Conservation (phyloP, 1,140 invertebrate genomes). For the Lordiphosa stackelbergi region DNA sequence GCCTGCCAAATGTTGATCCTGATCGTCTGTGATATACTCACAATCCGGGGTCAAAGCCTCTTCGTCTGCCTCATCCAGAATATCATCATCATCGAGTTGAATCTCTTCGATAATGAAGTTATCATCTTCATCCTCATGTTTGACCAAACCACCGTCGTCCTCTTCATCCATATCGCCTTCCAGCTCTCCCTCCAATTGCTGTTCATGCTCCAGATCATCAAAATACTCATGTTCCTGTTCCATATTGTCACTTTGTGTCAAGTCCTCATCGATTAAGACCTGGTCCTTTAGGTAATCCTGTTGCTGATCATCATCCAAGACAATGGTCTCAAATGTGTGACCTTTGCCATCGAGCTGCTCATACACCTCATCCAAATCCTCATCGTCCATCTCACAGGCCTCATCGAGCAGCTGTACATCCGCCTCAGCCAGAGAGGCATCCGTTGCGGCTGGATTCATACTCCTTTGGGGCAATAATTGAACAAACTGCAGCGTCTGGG, state of each 20-base stretch:
- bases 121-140: constrained; percentile 54
- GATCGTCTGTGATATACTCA: constrained; percentile 60
- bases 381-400: constrained; percentile 56
- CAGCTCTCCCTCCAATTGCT: constrained; percentile 34
- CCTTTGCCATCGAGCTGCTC: constrained; percentile 54
- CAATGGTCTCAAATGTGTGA: constrained; percentile 67
- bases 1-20: constrained; percentile 46
- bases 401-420: constrained; percentile 64
- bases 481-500: constrained; percentile 67
- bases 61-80: constrained; percentile 57
- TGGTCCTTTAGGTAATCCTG: constrained; percentile 64
- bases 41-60: constrained; percentile 55
- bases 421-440: constrained; percentile 39
- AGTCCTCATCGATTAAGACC: constrained; percentile 62
- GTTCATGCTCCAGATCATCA: constrained; percentile 45
- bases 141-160: constrained; percentile 24
- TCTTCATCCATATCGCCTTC: constrained; percentile 42
- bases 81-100: constrained; percentile 68
- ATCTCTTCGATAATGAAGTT: constrained; percentile 73
- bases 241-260: constrained; percentile 50
- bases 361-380: constrained; percentile 58
- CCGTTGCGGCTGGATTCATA: constrained; percentile 34
- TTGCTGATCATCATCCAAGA: constrained; percentile 68
- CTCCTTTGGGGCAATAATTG: constrained; percentile 60
- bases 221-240: constrained; percentile 62